Evolutionary conservation across 2,888 invertebrate species (phyloP).

Genomic region (Plagodis dolabraria): DNA sequence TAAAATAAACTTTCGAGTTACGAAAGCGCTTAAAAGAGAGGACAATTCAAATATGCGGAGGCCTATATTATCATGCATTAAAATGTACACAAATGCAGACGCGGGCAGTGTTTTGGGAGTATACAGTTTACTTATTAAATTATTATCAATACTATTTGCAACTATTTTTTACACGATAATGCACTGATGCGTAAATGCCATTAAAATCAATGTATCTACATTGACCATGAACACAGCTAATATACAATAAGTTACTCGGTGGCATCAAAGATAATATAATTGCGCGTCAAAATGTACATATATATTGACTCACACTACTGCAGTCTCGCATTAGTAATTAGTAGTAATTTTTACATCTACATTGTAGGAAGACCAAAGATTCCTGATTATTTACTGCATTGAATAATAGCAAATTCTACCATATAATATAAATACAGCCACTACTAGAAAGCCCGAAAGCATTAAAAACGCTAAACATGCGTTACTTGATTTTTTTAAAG

Average conservation of each 20-base stretch:
- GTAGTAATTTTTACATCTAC: no score
- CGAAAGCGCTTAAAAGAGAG: no score
- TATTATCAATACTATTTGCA: constrained; percentile 20
- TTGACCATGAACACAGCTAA: constrained; percentile 14
- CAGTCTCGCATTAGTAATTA: neutral
- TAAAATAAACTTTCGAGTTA: no score
- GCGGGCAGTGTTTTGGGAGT: constrained; percentile 4
- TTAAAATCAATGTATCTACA: constrained; percentile 20
- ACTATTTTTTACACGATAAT: constrained; percentile 21
- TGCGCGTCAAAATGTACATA: constrained; percentile 20
- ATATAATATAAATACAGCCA: no score
- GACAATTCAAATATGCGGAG: no score
- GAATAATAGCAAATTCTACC: no score
- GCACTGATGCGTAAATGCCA: constrained; percentile 26
- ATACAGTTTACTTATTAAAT: constrained; percentile 10
- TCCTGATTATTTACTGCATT: no score
- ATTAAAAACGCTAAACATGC: no score
- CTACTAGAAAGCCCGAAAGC: no score
- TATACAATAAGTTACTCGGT: constrained; percentile 8
- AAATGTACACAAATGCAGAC: constrained; percentile 1
- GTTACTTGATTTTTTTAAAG: no score
- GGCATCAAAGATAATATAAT: constrained; percentile 9
- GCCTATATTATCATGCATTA: neutral
- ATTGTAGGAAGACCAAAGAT: no score
- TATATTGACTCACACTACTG: constrained; percentile 9